Percentiles rank a stretch among this genome's conserved stretches.
phyloP scores from a whole-genome alignment of 2,113 vertebrate genomes.

The Zeus faber region DNA sequence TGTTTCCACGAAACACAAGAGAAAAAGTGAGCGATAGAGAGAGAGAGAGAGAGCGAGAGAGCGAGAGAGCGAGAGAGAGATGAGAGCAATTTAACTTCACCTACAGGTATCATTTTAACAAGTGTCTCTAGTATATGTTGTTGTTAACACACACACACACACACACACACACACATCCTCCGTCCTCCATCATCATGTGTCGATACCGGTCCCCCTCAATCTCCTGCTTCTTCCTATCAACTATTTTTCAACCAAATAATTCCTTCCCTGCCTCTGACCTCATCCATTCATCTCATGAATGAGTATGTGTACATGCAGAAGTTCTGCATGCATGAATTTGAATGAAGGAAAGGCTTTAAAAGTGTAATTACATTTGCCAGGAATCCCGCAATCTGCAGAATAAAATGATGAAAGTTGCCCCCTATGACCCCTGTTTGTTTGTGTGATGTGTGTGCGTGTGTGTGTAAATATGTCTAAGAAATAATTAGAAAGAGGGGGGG shows the following conservation, averaged over 20 bases:
- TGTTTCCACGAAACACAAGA: too few relatives aligned
- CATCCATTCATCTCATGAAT: slow-evolving; percentile 43
- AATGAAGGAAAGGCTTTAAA: slow-evolving; percentile 46
- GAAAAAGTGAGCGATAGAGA: too few relatives aligned
- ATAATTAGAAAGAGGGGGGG: too few relatives aligned
- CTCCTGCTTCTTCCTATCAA: neutral
- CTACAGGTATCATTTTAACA: too few relatives aligned
- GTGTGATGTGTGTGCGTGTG: neutral
- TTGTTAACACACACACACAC: slow-evolving; percentile 6
- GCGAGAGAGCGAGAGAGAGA: too few relatives aligned
- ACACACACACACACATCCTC: neutral
- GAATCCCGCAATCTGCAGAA: slow-evolving; percentile 32
- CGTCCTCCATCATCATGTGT: neutral
- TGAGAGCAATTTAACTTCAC: too few relatives aligned
- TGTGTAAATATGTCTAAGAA: neutral
- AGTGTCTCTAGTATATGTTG: too few relatives aligned
- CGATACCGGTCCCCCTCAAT: neutral
- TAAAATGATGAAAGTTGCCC: slow-evolving; percentile 43
- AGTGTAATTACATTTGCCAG: slow-evolving; percentile 42
- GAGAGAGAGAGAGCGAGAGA: too few relatives aligned
- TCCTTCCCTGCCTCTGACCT: slow-evolving; percentile 11
- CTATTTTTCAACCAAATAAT: too few relatives aligned
- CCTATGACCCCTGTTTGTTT: slow-evolving; percentile 31
- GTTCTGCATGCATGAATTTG: slow-evolving; percentile 51
- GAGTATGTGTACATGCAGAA: slow-evolving; percentile 45